A percentile compares a stretch with the other conserved stretches of the same genome.
These are phyloP conservation scores for Spheniscus mendiculus DNA, from an alignment of 2,113 vertebrate species.

Conservation along the genomic window DNA sequence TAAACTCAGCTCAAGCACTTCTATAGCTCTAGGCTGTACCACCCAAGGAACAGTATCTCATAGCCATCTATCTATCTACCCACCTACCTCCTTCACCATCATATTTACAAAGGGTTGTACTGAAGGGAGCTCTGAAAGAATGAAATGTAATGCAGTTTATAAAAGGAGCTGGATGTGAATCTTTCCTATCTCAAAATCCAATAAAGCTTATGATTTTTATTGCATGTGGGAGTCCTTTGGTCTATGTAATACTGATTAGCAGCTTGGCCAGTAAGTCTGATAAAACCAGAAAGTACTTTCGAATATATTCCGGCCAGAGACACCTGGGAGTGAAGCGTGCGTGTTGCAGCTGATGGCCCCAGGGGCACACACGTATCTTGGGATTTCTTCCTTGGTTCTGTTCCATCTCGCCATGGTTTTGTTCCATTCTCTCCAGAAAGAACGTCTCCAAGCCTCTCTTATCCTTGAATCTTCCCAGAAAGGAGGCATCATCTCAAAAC, in stretches of 20 bases:
- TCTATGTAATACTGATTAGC: constrained; percentile 28
- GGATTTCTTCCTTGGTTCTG: neutral
- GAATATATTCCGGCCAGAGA: neutral
- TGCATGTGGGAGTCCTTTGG: constrained; percentile 40
- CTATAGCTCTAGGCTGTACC: neutral
- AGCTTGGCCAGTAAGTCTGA: constrained; percentile 14
- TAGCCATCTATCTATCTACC: neutral
- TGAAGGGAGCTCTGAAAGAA: neutral
- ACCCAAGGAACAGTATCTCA: neutral
- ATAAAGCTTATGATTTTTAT: constrained; percentile 53
- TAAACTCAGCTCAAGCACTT: neutral
- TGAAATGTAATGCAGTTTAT: constrained; percentile 23
- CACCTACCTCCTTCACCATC: neutral
- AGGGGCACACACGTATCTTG: neutral
- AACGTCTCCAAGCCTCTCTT: neutral
- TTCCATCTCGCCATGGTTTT: neutral
- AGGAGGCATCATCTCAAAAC: neutral
- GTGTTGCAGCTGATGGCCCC: neutral
- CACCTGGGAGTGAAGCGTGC: neutral
- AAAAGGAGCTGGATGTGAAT: constrained; percentile 8
- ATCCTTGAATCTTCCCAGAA: neutral
- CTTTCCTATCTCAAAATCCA: constrained; percentile 47
- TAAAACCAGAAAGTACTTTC: neutral
- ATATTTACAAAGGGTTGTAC: neutral
- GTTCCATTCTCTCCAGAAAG: neutral